phyloP scores from a whole-genome alignment of 2,888 invertebrate species.

The Luffia ferchaultella region DNA sequence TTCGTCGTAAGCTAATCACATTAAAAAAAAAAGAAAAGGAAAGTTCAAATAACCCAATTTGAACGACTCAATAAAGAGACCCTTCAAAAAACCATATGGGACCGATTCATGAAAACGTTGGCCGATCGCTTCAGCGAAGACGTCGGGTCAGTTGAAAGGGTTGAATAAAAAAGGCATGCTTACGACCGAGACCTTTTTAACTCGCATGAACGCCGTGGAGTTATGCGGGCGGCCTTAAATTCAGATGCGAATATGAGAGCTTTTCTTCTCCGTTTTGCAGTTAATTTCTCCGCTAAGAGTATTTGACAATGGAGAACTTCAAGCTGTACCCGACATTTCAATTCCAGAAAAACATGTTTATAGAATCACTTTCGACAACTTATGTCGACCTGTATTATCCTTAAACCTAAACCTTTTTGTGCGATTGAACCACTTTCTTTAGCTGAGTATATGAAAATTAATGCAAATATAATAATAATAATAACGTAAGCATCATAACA shows the following conservation, averaged over 20 bases:
- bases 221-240: conserved; percentile 1
- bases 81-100: conserved; percentile 45
- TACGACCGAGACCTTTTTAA: conserved; percentile 1
- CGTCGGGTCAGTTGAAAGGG: conserved; percentile 21
- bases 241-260: neutral
- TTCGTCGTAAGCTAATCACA: neutral
- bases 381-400: too few species aligned
- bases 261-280: neutral
- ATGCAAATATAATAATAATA: too few species aligned
- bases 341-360: neutral
- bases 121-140: conserved; percentile 37
- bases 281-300: neutral
- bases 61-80: conserved; percentile 48
- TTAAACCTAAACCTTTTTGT: too few species aligned
- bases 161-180: conserved; percentile 23
- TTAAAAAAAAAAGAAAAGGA: conserved; percentile 24
- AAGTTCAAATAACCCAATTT: conserved; percentile 52
- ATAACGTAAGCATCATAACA: too few species aligned
- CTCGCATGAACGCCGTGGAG: neutral
- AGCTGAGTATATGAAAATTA: too few species aligned
- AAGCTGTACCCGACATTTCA: neutral
- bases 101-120: conserved; percentile 47
- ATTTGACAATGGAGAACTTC: neutral
- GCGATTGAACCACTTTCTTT: too few species aligned
- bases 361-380: too few species aligned